Conservation (phyloP, 2,113 vertebrate genomes). For the Eulacestoma nigropectus region DNA sequence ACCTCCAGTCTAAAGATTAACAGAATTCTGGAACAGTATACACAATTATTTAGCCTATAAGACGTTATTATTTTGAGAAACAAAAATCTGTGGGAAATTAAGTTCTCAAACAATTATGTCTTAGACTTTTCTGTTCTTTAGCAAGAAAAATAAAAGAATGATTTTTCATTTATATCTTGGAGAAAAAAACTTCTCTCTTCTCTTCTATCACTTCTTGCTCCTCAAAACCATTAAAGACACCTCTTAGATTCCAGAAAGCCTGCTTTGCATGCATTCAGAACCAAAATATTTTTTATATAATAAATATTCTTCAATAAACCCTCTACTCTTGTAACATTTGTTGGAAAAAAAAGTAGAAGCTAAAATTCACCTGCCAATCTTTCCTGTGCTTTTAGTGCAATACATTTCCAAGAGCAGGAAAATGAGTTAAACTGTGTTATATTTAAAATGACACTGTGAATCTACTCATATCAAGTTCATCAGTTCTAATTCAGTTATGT, state of each 20-base stretch:
- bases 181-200: not conserved
- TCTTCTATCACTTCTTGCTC: not conserved
- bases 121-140: not conserved
- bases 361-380: not conserved
- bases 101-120: not conserved
- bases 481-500: conserved; percentile 60
- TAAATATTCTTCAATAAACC: not conserved
- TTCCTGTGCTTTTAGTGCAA: not conserved
- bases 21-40: not conserved
- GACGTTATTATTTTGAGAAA: not conserved
- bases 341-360: not conserved
- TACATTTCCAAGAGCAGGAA: not conserved
- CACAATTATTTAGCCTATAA: not conserved
- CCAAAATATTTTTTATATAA: not conserved
- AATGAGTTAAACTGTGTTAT: conserved; percentile 3
- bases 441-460: conserved; percentile 59
- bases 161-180: not conserved
- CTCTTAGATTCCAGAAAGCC: not conserved
- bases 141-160: not conserved
- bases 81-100: not conserved
- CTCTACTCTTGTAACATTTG: not conserved
- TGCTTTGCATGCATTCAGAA: not conserved
- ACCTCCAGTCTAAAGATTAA: not conserved
- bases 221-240: not conserved
- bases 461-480: conserved; percentile 46